phyloP scores from a whole-genome alignment of 2,113 vertebrate species.

The Athene cunicularia region DNA sequence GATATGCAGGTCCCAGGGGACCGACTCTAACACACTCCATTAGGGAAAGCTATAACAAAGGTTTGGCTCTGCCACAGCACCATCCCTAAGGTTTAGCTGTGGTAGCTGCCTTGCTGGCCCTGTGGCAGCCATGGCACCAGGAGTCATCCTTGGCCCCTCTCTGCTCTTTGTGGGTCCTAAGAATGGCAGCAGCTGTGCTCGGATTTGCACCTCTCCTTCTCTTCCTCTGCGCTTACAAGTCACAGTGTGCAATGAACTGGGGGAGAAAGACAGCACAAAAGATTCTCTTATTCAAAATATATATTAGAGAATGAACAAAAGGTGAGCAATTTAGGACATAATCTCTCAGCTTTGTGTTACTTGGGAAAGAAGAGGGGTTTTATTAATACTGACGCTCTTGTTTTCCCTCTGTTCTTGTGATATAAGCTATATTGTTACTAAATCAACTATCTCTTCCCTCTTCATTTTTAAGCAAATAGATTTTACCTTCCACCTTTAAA shows the following conservation, averaged over 20 bases:
- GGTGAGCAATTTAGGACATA: not conserved
- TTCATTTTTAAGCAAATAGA: not conserved
- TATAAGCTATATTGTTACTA: not conserved
- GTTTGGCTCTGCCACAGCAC: not conserved
- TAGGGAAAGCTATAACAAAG: not conserved
- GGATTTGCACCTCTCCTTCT: not conserved
- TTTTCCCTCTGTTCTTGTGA: not conserved
- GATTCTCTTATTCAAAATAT: not conserved
- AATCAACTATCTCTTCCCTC: not conserved
- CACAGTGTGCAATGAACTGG: not conserved
- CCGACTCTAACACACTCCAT: too few species aligned
- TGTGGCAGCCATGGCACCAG: not conserved
- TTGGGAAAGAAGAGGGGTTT: not conserved
- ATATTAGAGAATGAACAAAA: not conserved
- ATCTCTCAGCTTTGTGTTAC: not conserved
- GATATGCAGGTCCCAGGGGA: not conserved
- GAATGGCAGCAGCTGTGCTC: fast-evolving
- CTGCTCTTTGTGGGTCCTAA: not conserved
- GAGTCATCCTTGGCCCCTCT: not conserved
- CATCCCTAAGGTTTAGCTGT: not conserved
- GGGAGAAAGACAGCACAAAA: not conserved
- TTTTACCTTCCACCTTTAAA: not conserved
- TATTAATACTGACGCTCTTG: not conserved
- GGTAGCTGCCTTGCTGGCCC: not conserved
- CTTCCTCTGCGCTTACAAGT: not conserved